Evolutionary conservation across 1,140 invertebrate species (phyloP).

Genomic region (Mercenaria mercenaria): DNA sequence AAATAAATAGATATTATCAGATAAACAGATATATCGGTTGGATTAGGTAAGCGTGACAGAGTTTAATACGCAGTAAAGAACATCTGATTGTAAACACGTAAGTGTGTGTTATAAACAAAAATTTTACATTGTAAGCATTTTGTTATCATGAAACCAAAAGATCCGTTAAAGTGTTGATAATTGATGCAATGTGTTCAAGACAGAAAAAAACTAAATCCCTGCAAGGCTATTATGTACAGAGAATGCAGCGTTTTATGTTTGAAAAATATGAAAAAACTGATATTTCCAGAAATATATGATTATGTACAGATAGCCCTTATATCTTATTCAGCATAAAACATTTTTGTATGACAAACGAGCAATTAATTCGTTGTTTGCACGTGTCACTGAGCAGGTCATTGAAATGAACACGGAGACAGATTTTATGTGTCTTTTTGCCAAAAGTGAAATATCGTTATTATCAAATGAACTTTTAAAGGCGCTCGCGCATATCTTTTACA

Average conservation of each 20-base stretch:
- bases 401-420: not conserved
- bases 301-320: too few relatives aligned
- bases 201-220: too few relatives aligned
- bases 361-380: constrained; percentile 49
- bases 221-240: too few relatives aligned
- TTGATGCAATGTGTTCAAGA: too few relatives aligned
- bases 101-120: too few relatives aligned
- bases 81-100: not conserved
- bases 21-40: constrained; percentile 12
- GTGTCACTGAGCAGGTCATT: constrained; percentile 27
- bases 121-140: too few relatives aligned
- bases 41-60: constrained; percentile 23
- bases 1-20: constrained; percentile 28
- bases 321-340: constrained; percentile 42
- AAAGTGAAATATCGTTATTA: constrained; percentile 51
- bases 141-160: too few relatives aligned
- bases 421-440: constrained; percentile 41
- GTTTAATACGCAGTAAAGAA: constrained; percentile 15
- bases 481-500: constrained; percentile 12
- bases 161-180: too few relatives aligned
- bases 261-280: too few relatives aligned
- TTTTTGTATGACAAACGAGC: constrained; percentile 42
- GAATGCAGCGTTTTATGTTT: too few relatives aligned
- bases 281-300: too few relatives aligned
- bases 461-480: constrained; percentile 3